Evolutionary conservation across 1,140 invertebrate genomes (phyloP).

Genomic region (Drosophila watanabei): DNA sequence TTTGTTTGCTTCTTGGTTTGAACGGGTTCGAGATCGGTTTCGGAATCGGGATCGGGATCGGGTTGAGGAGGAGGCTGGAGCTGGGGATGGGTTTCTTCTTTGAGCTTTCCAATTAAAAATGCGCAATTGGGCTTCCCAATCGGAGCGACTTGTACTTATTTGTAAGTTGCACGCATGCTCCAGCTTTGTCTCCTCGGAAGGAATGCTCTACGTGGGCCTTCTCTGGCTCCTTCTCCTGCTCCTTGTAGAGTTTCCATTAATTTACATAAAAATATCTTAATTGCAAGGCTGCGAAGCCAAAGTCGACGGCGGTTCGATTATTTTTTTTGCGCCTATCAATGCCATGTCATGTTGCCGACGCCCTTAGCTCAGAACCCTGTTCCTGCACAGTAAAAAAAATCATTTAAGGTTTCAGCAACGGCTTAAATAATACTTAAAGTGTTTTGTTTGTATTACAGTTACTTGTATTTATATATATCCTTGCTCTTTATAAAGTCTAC

Average conservation of each 20-base stretch:
- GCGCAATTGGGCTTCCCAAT: constrained; percentile 69
- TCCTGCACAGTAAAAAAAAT: not conserved
- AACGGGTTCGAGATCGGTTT: constrained; percentile 13
- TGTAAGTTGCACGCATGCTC: constrained; percentile 76
- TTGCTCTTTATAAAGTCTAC: not conserved
- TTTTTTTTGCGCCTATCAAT: constrained; percentile 61
- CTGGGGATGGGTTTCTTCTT: not conserved
- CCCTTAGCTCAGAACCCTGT: constrained; percentile 17
- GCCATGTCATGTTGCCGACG: constrained; percentile 75
- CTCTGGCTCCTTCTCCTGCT: not conserved
- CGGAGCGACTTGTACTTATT: constrained; percentile 71
- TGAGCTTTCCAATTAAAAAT: constrained; percentile 80
- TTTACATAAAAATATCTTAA: constrained; percentile 84
- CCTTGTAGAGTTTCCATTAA: constrained; percentile 57
- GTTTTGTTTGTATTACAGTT: not conserved
- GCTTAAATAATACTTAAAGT: not conserved
- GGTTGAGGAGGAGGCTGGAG: not conserved
- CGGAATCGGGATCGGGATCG: not conserved
- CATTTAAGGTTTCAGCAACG: not conserved
- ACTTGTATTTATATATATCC: not conserved
- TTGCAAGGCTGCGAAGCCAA: constrained; percentile 48
- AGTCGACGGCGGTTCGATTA: constrained; percentile 23
- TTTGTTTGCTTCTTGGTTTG: constrained; percentile 42
- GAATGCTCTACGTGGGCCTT: not conserved
- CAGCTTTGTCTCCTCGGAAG: constrained; percentile 15